Conservation (phyloP, 1,140 invertebrate genomes). For the Atopsyche davidsoni region DNA sequence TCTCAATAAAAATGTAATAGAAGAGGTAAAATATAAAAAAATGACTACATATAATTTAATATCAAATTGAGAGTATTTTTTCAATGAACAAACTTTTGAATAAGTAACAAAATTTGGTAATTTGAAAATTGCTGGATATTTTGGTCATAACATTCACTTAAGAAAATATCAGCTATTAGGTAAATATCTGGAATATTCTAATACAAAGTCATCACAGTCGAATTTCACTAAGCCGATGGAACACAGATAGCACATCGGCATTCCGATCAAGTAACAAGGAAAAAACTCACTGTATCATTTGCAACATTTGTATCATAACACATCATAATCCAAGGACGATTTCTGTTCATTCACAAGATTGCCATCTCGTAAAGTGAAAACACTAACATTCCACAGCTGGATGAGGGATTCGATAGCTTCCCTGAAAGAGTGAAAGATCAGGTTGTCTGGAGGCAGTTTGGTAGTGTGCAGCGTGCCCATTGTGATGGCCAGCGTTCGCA, state of each 20-base stretch:
- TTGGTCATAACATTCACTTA: too few species aligned
- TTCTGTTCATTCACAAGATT: too few species aligned
- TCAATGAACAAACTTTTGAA: too few species aligned
- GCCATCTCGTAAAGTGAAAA: neutral
- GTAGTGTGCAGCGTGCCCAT: conserved; percentile 37
- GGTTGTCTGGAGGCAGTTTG: conserved; percentile 29
- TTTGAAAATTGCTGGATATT: too few species aligned
- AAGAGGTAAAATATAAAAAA: too few species aligned
- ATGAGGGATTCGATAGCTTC: conserved; percentile 13
- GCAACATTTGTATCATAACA: conserved; percentile 16
- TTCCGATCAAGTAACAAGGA: neutral
- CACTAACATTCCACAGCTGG: conserved; percentile 14
- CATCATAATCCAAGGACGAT: conserved; percentile 4
- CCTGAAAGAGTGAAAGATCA: conserved; percentile 9
- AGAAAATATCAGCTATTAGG: too few species aligned
- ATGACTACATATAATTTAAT: too few species aligned
- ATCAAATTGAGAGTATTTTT: too few species aligned
- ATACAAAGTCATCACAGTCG: conserved; percentile 14
- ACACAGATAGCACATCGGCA: conserved; percentile 5
- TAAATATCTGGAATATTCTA: too few species aligned
- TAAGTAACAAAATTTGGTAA: too few species aligned
- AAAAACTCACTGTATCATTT: conserved; percentile 11
- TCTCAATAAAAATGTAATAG: too few species aligned
- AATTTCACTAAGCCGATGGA: neutral
- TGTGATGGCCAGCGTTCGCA: conserved; percentile 38